Evolutionary conservation across 2,113 vertebrate genomes (phyloP).

Genomic region (Seriola aureovittata): DNA sequence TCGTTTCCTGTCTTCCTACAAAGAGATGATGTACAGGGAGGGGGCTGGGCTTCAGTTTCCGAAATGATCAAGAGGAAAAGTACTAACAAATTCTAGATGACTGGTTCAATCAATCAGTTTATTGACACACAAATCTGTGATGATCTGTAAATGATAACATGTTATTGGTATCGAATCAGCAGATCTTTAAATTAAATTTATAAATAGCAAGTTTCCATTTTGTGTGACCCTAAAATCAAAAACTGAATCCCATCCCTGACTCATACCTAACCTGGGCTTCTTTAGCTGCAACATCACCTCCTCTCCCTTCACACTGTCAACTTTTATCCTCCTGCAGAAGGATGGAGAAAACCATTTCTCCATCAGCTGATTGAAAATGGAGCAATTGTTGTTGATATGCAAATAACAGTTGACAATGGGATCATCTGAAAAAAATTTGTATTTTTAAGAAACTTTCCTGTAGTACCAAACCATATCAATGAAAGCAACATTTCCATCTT

Average conservation of each 20-base stretch:
- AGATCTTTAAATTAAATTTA: neutral
- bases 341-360: neutral
- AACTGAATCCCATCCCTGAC: constrained; percentile 55
- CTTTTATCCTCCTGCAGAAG: neutral
- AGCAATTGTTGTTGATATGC: neutral
- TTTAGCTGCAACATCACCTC: constrained; percentile 72
- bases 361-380: neutral
- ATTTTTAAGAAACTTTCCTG: too few species aligned
- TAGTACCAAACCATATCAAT: too few species aligned
- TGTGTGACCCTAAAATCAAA: neutral
- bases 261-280: constrained; percentile 30
- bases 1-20: constrained; percentile 70
- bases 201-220: too few species aligned
- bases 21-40: constrained; percentile 31
- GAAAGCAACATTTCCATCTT: neutral
- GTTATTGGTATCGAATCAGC: neutral
- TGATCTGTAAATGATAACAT: neutral
- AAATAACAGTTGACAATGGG: neutral
- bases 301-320: neutral
- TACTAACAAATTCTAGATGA: neutral
- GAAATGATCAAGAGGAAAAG: neutral
- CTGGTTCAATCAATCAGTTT: too few species aligned
- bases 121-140: neutral
- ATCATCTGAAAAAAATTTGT: neutral
- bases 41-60: constrained; percentile 46